A percentile compares a stretch with the other conserved stretches of the same genome.
phyloP scores from a whole-genome alignment of 2,888 invertebrate species.

The Agrotis ipsilon region DNA sequence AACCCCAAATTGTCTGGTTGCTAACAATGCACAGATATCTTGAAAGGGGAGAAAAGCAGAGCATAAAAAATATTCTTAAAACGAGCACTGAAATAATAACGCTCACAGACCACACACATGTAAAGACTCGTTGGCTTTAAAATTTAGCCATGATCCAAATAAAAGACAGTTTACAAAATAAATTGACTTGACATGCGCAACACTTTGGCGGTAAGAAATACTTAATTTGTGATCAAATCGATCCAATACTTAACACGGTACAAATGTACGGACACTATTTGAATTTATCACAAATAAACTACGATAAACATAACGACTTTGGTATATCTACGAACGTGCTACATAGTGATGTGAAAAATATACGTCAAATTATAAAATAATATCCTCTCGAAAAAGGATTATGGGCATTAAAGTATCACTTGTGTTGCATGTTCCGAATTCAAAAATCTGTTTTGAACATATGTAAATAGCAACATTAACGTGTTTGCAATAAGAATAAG shows the following conservation, averaged over 20 bases:
- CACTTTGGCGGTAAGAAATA: constrained; percentile 9
- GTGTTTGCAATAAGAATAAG: constrained; percentile 12
- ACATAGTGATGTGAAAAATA: constrained; percentile 17
- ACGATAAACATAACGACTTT: constrained; percentile 13
- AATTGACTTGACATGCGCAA: constrained; percentile 18
- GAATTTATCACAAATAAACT: neutral
- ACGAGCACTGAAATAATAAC: constrained; percentile 26
- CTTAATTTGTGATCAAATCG: constrained; percentile 7
- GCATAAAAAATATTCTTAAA: constrained; percentile 13
- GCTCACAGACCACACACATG: constrained; percentile 29
- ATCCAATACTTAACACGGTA: constrained; percentile 13
- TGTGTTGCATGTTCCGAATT: neutral
- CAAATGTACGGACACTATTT: neutral
- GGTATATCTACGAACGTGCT: constrained; percentile 24
- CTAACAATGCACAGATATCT: constrained; percentile 37
- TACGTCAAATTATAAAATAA: neutral
- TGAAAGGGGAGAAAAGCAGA: constrained; percentile 40
- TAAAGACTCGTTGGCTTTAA: constrained; percentile 6
- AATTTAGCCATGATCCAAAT: constrained; percentile 4
- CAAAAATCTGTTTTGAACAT: neutral
- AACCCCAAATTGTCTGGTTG: constrained; percentile 31
- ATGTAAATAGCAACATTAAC: constrained; percentile 17
- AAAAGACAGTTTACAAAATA: constrained; percentile 19
- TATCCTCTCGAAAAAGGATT: constrained; percentile 15
- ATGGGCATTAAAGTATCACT: neutral